Conservation (phyloP, 2,113 vertebrate genomes). For the Capreolus pygargus region DNA sequence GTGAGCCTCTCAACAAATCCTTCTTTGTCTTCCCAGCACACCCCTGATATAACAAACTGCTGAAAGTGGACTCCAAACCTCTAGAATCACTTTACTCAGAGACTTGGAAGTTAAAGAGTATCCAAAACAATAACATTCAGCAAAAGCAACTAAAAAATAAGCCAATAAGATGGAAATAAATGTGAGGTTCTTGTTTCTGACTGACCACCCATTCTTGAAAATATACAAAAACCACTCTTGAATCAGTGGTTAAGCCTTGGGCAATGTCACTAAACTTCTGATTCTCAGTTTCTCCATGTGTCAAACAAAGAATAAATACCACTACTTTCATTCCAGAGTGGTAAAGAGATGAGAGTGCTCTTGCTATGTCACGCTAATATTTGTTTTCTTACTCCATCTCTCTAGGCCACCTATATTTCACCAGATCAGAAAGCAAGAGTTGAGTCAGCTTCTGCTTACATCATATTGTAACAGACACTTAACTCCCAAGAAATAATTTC, state of each 20-base stretch:
- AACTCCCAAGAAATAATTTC: slow-evolving; percentile 23
- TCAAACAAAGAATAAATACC: neutral
- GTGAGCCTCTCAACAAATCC: neutral
- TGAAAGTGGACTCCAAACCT: neutral
- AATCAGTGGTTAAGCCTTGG: neutral
- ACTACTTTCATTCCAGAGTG: neutral
- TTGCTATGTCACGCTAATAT: neutral
- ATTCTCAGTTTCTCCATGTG: neutral
- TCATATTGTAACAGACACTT: neutral
- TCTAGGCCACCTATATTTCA: neutral
- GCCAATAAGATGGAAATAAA: neutral
- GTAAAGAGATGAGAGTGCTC: neutral
- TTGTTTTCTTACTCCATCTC: neutral
- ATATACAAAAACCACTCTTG: neutral
- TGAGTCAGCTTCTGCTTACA: neutral
- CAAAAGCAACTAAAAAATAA: neutral
- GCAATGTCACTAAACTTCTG: neutral
- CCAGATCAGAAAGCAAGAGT: neutral
- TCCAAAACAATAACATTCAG: neutral
- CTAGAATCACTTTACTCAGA: neutral
- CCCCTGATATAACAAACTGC: neutral
- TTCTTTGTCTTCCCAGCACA: neutral
- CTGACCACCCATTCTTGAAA: neutral
- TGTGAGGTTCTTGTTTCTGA: neutral
- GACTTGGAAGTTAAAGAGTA: neutral